phyloP scores from a whole-genome alignment of 1,140 invertebrate genomes.

The Ceratitis capitata region DNA sequence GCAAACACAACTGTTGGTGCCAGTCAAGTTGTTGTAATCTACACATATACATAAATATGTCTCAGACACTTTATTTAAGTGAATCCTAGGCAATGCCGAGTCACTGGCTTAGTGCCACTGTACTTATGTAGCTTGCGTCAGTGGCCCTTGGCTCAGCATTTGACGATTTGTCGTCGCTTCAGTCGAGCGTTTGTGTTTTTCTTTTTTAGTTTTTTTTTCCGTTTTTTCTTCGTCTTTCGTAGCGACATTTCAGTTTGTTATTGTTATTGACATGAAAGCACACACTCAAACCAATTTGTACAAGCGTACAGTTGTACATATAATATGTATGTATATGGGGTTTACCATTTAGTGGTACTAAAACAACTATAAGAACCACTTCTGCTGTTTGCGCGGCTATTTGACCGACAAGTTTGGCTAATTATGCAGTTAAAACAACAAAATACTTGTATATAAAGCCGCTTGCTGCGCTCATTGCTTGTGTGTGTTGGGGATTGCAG shows the following conservation, averaged over 20 bases:
- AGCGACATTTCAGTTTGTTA: not conserved
- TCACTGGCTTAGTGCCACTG: not conserved
- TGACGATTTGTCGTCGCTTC: not conserved
- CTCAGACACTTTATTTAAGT: not conserved
- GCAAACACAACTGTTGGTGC: constrained; percentile 6
- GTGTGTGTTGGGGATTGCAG: not conserved
- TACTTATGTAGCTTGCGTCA: not conserved
- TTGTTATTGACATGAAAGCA: not conserved
- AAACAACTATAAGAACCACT: no score
- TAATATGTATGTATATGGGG: no score
- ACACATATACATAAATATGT: no score
- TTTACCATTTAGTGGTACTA: not conserved
- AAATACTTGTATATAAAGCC: not conserved
- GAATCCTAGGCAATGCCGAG: not conserved
- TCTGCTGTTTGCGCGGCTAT: not conserved
- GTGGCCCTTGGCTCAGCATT: not conserved
- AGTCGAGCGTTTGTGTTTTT: no score
- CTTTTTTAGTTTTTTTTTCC: not conserved
- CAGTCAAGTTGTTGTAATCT: not conserved
- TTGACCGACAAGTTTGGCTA: not conserved
- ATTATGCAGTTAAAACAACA: constrained; percentile 13
- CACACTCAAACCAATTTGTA: not conserved
- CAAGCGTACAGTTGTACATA: no score
- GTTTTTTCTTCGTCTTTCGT: no score
- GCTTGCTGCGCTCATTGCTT: not conserved